Evolutionary conservation across 2,797 vertebrate species (phyloP).

Genomic region (Chaenodraco wilsoni): DNA sequence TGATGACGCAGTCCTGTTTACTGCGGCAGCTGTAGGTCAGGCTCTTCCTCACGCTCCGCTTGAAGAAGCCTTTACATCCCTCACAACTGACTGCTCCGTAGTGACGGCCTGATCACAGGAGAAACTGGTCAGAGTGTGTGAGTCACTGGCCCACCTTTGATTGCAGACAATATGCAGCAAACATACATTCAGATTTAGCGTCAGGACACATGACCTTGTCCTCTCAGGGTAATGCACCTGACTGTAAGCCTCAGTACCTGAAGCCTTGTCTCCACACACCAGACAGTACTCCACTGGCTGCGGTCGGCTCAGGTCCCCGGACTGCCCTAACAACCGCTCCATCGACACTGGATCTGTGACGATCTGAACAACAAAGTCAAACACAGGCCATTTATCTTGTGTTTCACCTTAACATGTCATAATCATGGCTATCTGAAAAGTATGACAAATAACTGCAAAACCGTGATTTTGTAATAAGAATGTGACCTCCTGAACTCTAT

Average conservation of each 20-base stretch:
- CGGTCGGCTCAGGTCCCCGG: slow-evolving; percentile 89
- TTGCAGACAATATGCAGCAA: slow-evolving; percentile 7
- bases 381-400: slow-evolving; percentile 1
- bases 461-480: too few relatives aligned
- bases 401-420: slow-evolving; percentile 5
- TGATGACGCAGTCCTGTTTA: slow-evolving; percentile 97
- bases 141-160: slow-evolving; percentile 6
- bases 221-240: slow-evolving; percentile 4
- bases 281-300: slow-evolving; percentile 97
- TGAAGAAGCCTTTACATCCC: slow-evolving; percentile 99
- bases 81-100: slow-evolving; percentile 99
- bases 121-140: slow-evolving; percentile 3
- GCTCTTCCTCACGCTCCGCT: slow-evolving; percentile 97
- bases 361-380: slow-evolving; percentile 83
- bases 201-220: neutral
- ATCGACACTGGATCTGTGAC: slow-evolving; percentile 96
- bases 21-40: slow-evolving; percentile 98
- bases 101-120: slow-evolving; percentile 89
- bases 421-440: neutral
- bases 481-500: too few relatives aligned
- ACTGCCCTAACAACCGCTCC: slow-evolving; percentile 93
- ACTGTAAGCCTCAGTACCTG: slow-evolving; percentile 83
- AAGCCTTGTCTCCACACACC: slow-evolving; percentile 98
- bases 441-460: too few relatives aligned
- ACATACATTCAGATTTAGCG: neutral